A percentile compares a stretch with the other conserved stretches of the same genome.
These are phyloP conservation scores for Ictalurus punctatus DNA, from an alignment of 2,113 vertebrate species.

Conservation along the genomic window DNA sequence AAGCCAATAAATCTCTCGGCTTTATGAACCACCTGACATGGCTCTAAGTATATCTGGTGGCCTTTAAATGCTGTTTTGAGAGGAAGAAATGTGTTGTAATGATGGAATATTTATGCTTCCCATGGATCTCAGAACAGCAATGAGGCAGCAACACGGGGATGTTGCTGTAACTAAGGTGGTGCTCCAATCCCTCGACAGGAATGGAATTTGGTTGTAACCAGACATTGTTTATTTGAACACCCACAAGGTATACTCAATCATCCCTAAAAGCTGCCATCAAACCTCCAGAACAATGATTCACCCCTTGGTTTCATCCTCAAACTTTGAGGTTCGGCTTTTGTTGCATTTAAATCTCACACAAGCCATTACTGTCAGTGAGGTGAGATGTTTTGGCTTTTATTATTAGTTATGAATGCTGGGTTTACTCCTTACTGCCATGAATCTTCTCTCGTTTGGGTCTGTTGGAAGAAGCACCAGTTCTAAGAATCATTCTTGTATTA, in stretches of 20 bases:
- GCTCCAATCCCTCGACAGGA: conserved; percentile 41
- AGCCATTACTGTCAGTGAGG: conserved; percentile 53
- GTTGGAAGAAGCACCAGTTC: conserved; percentile 30
- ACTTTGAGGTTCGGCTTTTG: conserved; percentile 32
- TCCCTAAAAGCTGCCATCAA: conserved; percentile 52
- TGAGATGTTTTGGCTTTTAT: conserved; percentile 57
- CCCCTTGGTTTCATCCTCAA: conserved; percentile 31
- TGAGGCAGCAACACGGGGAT: conserved; percentile 25
- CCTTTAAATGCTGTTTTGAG: conserved; percentile 30
- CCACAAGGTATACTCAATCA: conserved; percentile 35
- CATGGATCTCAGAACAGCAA: conserved; percentile 2
- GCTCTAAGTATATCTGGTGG: background rate
- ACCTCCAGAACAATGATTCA: conserved; percentile 44
- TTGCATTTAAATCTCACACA: conserved; percentile 53
- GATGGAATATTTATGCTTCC: conserved; percentile 34
- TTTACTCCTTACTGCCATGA: conserved; percentile 51
- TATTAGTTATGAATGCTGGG: conserved; percentile 54
- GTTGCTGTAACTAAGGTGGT: conserved; percentile 41
- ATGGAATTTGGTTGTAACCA: conserved; percentile 50
- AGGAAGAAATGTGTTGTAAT: conserved; percentile 15
- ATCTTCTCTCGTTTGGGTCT: conserved; percentile 42
- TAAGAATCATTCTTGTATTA: conserved; percentile 35
- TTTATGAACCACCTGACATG: conserved; percentile 35
- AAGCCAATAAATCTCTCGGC: conserved; percentile 15
- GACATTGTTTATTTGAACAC: conserved; percentile 45